Evolutionary conservation across 2,113 vertebrate genomes (phyloP), one percentile per base, ranked within the genome.

Genomic region (Petroica traversi): DNA sequence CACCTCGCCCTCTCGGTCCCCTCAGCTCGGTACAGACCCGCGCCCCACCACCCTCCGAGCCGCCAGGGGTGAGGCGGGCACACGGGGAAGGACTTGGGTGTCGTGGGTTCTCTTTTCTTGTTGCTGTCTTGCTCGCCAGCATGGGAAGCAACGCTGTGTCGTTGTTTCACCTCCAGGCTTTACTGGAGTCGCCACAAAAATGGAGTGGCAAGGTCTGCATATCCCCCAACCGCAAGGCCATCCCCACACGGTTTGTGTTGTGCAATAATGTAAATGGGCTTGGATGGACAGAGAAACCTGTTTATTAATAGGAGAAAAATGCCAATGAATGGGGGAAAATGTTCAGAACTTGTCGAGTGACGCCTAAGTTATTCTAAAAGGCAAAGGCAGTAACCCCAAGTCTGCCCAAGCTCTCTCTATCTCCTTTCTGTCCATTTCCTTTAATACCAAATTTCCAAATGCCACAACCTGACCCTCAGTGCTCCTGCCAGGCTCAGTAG

Each of bases 81-180:
- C 8, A 3, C 3, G 1, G 19, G 61, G 49, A 28, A 62, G 38
- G 24, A 26, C 6, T 7, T 15, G 45, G 36, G 14, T 34, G 57
- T 34, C 13, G 4, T 2, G 11, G 73, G 40, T 31, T 69, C 28
- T 36, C 3, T 17, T 51, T 61, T 14, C 28, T 23, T 29, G 7
- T 13, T 26, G 38, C 11, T 28, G 40, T 16, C 36, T 64, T 10
- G 19, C 8, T 29, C 29, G 28, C 40, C 41, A 52, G 18, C 4
- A 0, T 3, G 12, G 38, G 33, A 43, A 48, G 52, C 31, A 8
- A 24, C 4, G 16, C 57, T 10, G 16, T 13, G 0, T 4, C 34
- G 34, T n/a, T 34, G 31, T 46, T 80, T 81, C 7, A 6, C 22
- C n/a, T 72, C 28, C 49, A 25, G 49, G 11, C 29, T 69, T 45